Base-by-base conservation (phyloP, 1,140 invertebrate species). In the Pomacea maculata region DNA sequence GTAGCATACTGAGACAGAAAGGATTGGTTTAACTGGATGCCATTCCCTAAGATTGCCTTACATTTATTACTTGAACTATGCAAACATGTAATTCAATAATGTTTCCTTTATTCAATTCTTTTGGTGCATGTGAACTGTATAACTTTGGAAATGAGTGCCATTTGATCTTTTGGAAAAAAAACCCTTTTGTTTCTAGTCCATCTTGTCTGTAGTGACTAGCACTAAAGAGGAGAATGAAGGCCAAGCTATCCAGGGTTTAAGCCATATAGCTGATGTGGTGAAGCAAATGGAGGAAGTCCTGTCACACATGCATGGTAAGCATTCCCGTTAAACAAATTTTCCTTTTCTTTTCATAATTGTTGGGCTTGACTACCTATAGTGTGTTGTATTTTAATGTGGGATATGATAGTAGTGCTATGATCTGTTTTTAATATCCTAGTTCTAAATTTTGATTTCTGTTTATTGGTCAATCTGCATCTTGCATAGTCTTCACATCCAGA, bases 261-360 rank as follows among this genome's bases (percentile, higher is more conserved):
- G 34, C 7, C 70, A 78, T 25, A 73, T 87, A 52, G 81, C 68
- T 52, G 29, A 81, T 19, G 84, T 81, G 17, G 75, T 89, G 14
- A 71, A 79, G 5, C 52, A 80, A 12, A 86, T 89, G 85, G 74
- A 87, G 73, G 77, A 81, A 34, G 75, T 84, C 15, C 21, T 89
- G 7, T 79, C 82, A 1, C 84, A 79, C 21, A 88, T 89, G 86
- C 86, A 88, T 81, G 87, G 88, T 88, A 83, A 73, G 82, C 77
- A 21, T 73, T n/a, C 52, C 12, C 14, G 9, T 80, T 68, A 19
- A 55, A 65, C 34, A 17, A 8, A 19, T 25, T 75, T 76, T 29
- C 68, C 64, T 65, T 57, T 72, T 77, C 52, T 81, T 29, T 52
- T 64, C 29, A 14, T 45, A 15, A 25, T 75, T 72, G 57, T 57